A percentile compares a stretch with the other conserved stretches of the same genome.
Conservation (phyloP, 2,888 invertebrate genomes). For the Cyrtodaria siliqua region DNA sequence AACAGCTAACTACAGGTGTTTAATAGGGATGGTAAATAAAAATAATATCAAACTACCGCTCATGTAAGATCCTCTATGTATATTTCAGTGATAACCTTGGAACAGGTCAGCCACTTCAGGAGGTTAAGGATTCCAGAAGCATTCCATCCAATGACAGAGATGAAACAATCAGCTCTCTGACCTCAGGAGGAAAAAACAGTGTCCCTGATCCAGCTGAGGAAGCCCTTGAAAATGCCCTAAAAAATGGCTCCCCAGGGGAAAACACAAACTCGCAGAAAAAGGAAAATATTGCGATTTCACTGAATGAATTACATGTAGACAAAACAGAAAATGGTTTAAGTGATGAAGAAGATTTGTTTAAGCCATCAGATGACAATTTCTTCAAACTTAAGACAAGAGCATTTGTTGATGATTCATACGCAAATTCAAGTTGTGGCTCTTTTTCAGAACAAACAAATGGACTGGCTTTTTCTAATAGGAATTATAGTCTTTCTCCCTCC, state of each 20-base stretch:
- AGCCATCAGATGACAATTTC: slow-evolving; percentile 63
- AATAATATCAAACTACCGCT: too few relatives aligned
- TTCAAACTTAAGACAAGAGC: slow-evolving; percentile 39
- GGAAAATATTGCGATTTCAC: slow-evolving; percentile 21
- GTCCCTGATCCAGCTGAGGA: slow-evolving; percentile 46
- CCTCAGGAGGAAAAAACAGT: slow-evolving; percentile 63
- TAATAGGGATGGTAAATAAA: too few relatives aligned
- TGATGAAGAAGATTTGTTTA: slow-evolving; percentile 68
- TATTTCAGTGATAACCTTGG: slow-evolving; percentile 55
- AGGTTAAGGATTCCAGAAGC: slow-evolving; percentile 47
- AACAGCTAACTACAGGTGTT: too few relatives aligned
- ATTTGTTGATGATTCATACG: slow-evolving; percentile 29
- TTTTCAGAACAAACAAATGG: slow-evolving; percentile 53
- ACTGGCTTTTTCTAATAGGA: slow-evolving; percentile 35
- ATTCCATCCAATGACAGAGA: slow-evolving; percentile 54
- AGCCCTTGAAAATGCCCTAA: slow-evolving; percentile 41
- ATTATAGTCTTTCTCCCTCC: slow-evolving; percentile 52
- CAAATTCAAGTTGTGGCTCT: slow-evolving; percentile 50
- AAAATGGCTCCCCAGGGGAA: background rate
- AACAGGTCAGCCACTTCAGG: slow-evolving; percentile 17
- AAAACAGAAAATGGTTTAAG: slow-evolving; percentile 14
- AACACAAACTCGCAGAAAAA: slow-evolving; percentile 18
- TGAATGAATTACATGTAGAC: slow-evolving; percentile 23
- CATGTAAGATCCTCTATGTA: too few relatives aligned
- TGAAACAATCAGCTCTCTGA: slow-evolving; percentile 67